Evolutionary conservation across 2,888 invertebrate species (phyloP).

Genomic region (Theodoxus fluviatilis): DNA sequence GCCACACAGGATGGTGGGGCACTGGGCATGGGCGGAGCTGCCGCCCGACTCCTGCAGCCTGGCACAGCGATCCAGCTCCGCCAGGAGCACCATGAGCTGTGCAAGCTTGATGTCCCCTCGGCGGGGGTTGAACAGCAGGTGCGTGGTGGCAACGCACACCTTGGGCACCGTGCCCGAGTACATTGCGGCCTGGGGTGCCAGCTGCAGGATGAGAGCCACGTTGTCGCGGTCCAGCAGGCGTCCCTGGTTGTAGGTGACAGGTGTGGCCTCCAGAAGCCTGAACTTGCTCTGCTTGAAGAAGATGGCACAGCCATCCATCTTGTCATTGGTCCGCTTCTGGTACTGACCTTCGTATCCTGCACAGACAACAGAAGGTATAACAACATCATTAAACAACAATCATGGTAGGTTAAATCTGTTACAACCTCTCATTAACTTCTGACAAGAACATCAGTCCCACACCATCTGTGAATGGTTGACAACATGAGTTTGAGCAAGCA

Average conservation of each 20-base stretch:
- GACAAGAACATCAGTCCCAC: too few relatives aligned
- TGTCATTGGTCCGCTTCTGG: constrained; percentile 79
- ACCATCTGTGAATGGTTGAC: too few relatives aligned
- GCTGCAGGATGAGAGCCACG: constrained; percentile 81
- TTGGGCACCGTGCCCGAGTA: constrained; percentile 25
- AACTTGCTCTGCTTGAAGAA: constrained; percentile 79
- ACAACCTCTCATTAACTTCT: background rate
- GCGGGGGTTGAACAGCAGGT: constrained; percentile 89
- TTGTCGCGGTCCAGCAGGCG: constrained; percentile 84
- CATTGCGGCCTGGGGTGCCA: constrained; percentile 63
- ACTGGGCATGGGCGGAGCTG: constrained; percentile 67
- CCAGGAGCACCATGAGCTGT: constrained; percentile 83
- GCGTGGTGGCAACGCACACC: constrained; percentile 88
- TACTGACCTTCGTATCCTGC: constrained; percentile 79
- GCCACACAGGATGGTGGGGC: constrained; percentile 87
- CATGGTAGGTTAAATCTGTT: background rate
- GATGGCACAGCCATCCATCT: constrained; percentile 90
- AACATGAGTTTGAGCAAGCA: too few relatives aligned
- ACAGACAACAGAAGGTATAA: constrained; percentile 26
- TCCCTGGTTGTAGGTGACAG: constrained; percentile 75
- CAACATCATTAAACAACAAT: background rate
- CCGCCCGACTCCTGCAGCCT: constrained; percentile 7
- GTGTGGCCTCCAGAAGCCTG: constrained; percentile 72
- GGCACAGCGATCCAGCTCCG: constrained; percentile 81
- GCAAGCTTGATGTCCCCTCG: constrained; percentile 89